Conservation (phyloP, 64 coral and sea anemone genomes). For the Montipora cactus region DNA sequence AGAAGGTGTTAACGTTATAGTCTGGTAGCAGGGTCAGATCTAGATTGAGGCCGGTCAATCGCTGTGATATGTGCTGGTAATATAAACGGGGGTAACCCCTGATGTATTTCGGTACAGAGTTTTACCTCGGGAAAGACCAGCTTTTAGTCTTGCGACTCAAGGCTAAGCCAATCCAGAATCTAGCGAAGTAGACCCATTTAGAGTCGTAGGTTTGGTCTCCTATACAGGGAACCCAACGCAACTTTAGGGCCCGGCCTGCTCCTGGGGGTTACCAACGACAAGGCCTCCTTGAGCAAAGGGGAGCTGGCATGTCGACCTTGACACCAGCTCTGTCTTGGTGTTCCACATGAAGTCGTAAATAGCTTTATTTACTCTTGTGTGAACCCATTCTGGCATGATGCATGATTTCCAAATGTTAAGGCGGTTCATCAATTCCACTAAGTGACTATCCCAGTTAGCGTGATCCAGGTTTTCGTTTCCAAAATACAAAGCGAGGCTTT, state of each 20-base stretch:
- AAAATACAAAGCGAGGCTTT: too few species aligned
- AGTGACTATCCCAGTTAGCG: too few species aligned
- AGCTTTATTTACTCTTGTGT: not conserved
- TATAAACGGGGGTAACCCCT: not conserved
- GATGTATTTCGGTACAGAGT: not conserved
- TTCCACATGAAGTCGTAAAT: conserved; percentile 50
- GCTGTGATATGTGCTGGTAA: not conserved
- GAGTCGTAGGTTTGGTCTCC: not conserved
- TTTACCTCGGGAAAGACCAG: not conserved
- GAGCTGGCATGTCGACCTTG: not conserved
- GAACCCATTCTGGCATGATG: not conserved
- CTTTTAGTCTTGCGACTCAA: not conserved
- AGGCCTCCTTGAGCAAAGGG: not conserved
- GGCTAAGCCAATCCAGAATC: not conserved
- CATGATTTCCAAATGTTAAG: too few species aligned
- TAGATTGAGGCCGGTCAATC: not conserved
- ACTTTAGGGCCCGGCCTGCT: not conserved
- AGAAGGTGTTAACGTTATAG: not conserved
- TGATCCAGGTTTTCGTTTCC: too few species aligned
- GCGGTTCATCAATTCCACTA: too few species aligned
- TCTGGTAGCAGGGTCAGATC: not conserved
- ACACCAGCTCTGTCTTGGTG: conserved; percentile 27
- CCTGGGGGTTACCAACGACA: not conserved
- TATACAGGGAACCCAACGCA: not conserved
- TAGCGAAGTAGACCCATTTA: not conserved